A percentile compares a stretch with the other conserved stretches of the same genome.
Conservation (phyloP, 2,797 vertebrate genomes). For the Poecile montanus region DNA sequence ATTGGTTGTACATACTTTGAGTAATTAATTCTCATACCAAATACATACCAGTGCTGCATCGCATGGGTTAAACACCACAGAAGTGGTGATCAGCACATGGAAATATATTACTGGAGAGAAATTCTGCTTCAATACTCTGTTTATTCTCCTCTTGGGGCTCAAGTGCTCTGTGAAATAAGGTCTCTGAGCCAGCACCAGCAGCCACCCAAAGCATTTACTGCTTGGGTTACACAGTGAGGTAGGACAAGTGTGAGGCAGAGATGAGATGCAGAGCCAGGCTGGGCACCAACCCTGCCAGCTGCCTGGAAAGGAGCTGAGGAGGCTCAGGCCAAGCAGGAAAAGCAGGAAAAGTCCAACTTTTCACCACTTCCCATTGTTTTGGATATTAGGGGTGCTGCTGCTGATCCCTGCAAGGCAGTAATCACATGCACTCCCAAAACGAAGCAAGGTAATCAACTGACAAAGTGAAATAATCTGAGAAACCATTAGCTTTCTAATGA, state of each 20-base stretch:
- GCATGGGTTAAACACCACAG: background rate
- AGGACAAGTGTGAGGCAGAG: background rate
- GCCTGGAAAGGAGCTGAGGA: background rate
- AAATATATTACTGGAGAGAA: background rate
- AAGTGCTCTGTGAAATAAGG: background rate
- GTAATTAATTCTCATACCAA: background rate
- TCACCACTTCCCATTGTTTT: background rate
- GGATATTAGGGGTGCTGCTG: background rate
- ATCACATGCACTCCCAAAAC: background rate
- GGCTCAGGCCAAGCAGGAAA: background rate
- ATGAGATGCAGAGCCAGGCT: background rate
- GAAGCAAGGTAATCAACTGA: constrained; percentile 21
- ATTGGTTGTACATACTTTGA: background rate
- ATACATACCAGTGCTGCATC: background rate
- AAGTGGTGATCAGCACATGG: background rate
- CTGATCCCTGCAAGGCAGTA: background rate
- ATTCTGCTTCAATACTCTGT: background rate
- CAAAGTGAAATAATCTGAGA: constrained; percentile 19
- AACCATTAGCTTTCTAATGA: constrained; percentile 46
- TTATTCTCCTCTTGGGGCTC: background rate
- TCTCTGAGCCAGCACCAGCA: background rate
- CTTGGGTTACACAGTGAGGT: background rate
- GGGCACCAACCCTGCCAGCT: background rate
- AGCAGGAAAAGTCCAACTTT: background rate
- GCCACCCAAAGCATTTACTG: background rate